These are phyloP conservation scores for Rhadina sibilatrix DNA, from an alignment of 2,113 vertebrate genomes.

Conservation along the genomic window DNA sequence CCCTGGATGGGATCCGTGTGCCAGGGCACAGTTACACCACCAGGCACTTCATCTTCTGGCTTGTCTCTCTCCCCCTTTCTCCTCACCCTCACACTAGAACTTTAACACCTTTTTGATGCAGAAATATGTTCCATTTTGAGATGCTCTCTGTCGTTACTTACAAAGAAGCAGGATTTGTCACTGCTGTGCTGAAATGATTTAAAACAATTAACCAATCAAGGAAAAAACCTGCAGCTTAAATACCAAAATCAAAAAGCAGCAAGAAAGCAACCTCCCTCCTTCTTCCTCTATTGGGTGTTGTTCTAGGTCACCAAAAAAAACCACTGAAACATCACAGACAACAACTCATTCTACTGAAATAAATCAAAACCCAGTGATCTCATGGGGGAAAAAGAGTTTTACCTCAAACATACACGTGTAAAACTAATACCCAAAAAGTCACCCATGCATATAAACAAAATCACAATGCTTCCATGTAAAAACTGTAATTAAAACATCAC, in stretches of 20 bases:
- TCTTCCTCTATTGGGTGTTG: neutral
- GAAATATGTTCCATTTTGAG: neutral
- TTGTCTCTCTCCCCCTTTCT: neutral
- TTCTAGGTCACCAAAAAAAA: neutral
- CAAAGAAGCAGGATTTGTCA: neutral
- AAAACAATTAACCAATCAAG: neutral
- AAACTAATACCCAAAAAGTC: neutral
- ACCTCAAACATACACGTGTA: neutral
- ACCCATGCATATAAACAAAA: neutral
- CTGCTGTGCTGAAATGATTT: accelerated
- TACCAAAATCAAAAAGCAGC: neutral
- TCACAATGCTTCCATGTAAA: neutral
- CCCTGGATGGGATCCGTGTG: neutral
- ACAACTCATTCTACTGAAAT: neutral
- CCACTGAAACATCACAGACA: neutral
- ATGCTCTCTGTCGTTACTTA: accelerated
- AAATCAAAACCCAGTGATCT: neutral
- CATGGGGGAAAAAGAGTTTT: neutral
- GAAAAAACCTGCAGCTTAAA: neutral
- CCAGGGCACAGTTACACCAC: neutral
- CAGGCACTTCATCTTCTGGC: neutral
- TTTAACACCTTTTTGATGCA: neutral
- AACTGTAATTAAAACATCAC: neutral
- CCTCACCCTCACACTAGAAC: neutral
- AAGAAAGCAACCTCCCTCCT: neutral